Evolutionary conservation across 2,888 invertebrate species (phyloP).

Genomic region (Xanthia icteritia): DNA sequence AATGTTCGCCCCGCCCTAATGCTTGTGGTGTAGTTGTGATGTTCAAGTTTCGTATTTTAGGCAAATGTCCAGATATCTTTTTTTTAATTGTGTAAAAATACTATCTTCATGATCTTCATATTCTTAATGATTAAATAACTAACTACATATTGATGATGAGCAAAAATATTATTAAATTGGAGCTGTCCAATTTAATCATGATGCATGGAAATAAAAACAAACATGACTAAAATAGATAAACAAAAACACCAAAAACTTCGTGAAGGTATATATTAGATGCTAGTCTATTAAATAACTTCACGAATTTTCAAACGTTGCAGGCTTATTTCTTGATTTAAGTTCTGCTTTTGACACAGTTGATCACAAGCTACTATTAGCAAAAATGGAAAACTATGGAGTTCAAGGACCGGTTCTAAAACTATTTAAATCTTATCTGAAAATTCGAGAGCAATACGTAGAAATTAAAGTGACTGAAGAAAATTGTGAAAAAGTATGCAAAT

Average conservation of each 20-base stretch:
- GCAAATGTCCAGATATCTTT: background rate
- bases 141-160: background rate
- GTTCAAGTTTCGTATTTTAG: conserved; percentile 1
- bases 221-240: background rate
- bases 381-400: background rate
- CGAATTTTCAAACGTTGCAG: background rate
- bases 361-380: background rate
- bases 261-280: background rate
- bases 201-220: background rate
- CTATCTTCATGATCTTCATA: too few species aligned
- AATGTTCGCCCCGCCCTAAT: conserved; percentile 40
- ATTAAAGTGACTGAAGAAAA: background rate
- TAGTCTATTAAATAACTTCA: background rate
- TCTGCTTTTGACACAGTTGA: too few species aligned
- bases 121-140: background rate
- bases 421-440: conserved; percentile 3
- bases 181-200: background rate
- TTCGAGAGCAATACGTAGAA: background rate
- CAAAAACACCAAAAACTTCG: background rate
- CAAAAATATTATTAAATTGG: background rate
- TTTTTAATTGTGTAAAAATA: background rate
- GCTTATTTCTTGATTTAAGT: too few species aligned
- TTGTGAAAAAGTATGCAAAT: too few species aligned
- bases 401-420: background rate
- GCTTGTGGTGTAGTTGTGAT: conserved; percentile 16